Percentiles rank a stretch among this genome's conserved stretches.
Conservation (phyloP, 2,113 vertebrate genomes). For the Alouatta palliata region DNA sequence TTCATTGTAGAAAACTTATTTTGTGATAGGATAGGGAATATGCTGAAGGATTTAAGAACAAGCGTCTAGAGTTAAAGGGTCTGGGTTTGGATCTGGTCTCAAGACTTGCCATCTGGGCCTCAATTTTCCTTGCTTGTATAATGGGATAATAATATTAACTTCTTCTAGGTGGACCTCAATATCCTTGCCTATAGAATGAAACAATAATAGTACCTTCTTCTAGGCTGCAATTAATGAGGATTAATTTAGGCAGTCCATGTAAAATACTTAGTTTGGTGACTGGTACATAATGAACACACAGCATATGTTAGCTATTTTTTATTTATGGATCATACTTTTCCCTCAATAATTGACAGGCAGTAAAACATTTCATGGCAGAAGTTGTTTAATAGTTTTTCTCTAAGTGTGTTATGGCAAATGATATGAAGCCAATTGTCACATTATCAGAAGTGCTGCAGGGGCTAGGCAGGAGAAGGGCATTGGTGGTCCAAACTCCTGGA, state of each 20-base stretch:
- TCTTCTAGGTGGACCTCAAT: neutral
- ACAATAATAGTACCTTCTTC: neutral
- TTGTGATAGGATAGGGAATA: neutral
- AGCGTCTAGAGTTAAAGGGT: neutral
- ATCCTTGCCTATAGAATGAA: neutral
- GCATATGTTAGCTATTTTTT: neutral
- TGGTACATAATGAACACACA: neutral
- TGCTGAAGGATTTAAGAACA: neutral
- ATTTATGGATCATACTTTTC: neutral
- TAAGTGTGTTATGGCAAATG: neutral
- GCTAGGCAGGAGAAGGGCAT: neutral
- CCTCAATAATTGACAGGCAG: neutral
- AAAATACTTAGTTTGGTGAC: neutral
- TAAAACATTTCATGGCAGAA: neutral
- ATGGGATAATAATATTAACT: neutral
- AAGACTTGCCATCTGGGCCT: neutral
- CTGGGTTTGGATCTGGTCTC: neutral
- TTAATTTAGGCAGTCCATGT: neutral
- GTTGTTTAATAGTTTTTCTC: neutral
- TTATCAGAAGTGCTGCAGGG: neutral
- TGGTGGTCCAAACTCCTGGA: neutral
- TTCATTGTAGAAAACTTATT: neutral
- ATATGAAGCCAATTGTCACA: neutral
- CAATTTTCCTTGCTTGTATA: neutral
- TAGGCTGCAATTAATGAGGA: neutral